Evolutionary conservation across 35 echinoderm and acorn worm genomes (phyloP), one percentile per base, ranked within the genome.

Genomic region (Strongylocentrotus purpuratus): DNA sequence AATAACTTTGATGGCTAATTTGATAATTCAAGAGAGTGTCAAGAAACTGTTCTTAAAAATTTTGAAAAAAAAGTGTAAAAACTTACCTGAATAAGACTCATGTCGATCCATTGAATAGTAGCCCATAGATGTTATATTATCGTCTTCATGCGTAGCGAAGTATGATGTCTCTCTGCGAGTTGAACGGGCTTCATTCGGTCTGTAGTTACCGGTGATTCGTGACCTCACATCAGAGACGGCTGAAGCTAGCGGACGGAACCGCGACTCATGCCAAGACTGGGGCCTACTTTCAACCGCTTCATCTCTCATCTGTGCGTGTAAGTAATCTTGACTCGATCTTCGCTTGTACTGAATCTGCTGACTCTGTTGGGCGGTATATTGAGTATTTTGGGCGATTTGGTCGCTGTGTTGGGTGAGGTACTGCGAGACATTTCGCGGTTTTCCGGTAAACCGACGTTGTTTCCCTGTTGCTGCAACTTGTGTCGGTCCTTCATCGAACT

Each of bases 261-360:
- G 87, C 32, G 87, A 35, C 87, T 89, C 87, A 20, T 89, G 87
- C 87, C 87, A 89, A 20, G 87, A 89, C 45, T 33, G 33, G 87
- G 87, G 31, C 31, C 87, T 22, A n/a, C 65, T 78, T 3, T 78
- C 65, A 22, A 28, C 7, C 22, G 20, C 65, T 22, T 78, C 65
- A 78, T 78, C 25, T 78, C 65, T 78, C 65, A 78, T 28, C 28
- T 78, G 65, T 4, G 25, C 20, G 5, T 9, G 20, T 2, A 28
- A 8, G 46, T 50, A 50, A 31, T 93, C 91, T 17, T 93, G 91
- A 58, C 91, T 93, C 18, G 91, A 31, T 46, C 91, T 20, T 41
- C 87, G 11, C 10, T 17, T 89, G 8, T 78, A 78, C 5, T 78
- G 65, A 7, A 78, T 78, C 65, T 22, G 65, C 20, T 78, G 20